These are phyloP conservation scores for Cyanoliseus patagonus DNA, from an alignment of 2,113 vertebrate genomes.

Conservation along the genomic window DNA sequence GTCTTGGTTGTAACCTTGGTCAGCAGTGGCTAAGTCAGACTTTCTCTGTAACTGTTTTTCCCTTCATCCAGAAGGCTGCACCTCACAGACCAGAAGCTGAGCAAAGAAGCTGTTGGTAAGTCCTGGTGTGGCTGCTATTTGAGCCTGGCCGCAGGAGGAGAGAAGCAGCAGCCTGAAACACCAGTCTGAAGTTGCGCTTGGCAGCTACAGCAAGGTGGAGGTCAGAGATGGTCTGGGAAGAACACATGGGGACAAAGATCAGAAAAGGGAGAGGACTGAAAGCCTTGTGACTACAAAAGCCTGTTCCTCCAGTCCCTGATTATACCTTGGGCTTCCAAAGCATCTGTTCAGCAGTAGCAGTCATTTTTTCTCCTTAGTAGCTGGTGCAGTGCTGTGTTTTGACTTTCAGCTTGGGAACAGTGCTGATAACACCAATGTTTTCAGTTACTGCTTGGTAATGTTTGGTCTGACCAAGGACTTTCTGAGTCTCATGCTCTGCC, in stretches of 20 bases:
- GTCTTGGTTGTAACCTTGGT: neutral
- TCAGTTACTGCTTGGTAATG: too few species aligned
- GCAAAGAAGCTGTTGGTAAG: fast-evolving
- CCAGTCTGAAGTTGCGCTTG: neutral
- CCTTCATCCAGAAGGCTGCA: neutral
- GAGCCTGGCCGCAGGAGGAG: fast-evolving
- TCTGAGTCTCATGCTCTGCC: too few species aligned
- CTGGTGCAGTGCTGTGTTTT: too few species aligned
- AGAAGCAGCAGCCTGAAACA: neutral
- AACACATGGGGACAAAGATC: neutral
- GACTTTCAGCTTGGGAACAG: too few species aligned
- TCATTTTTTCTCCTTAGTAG: too few species aligned
- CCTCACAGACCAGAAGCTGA: neutral
- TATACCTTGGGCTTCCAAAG: neutral
- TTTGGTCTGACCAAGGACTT: too few species aligned
- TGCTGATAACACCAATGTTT: too few species aligned
- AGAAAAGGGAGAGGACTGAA: neutral
- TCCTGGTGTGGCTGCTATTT: neutral
- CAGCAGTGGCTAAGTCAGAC: neutral
- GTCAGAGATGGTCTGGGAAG: fast-evolving
- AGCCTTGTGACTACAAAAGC: neutral
- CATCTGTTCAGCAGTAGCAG: too few species aligned
- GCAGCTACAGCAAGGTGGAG: neutral
- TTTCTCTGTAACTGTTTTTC: neutral
- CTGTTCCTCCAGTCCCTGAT: neutral